These are phyloP conservation scores for Aramus guarauna DNA, from an alignment of 2,113 vertebrate genomes.

Conservation along the genomic window DNA sequence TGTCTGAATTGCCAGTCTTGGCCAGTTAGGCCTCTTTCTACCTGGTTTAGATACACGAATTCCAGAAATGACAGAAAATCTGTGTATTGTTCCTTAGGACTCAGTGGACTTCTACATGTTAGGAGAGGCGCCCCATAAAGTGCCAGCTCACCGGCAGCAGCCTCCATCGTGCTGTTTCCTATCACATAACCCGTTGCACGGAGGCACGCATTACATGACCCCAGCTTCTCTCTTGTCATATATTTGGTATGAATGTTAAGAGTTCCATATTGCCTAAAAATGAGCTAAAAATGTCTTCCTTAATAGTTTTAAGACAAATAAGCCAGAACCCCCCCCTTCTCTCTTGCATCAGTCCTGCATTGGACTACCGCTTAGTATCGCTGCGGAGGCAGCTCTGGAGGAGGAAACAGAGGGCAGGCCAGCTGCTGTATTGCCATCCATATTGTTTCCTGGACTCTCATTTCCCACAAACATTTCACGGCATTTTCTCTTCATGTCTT, in stretches of 20 bases:
- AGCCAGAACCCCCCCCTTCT: not conserved
- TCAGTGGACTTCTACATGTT: rapidly evolving
- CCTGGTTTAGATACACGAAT: not conserved
- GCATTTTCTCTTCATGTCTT: not conserved
- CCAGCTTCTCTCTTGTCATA: too few species aligned
- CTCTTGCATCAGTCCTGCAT: not conserved
- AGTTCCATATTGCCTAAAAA: not conserved
- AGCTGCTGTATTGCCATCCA: not conserved
- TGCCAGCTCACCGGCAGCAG: not conserved
- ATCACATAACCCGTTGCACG: not conserved
- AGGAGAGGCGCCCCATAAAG: not conserved
- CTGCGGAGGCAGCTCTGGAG: not conserved
- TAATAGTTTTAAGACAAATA: not conserved
- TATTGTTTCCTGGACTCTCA: not conserved
- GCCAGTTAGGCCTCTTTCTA: not conserved
- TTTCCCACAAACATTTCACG: not conserved
- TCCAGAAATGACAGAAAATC: not conserved
- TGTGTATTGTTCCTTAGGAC: not conserved
- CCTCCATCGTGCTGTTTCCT: rapidly evolving
- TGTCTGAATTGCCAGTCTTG: not conserved
- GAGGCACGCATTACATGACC: not conserved
- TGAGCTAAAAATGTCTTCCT: not conserved
- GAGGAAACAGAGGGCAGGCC: not conserved
- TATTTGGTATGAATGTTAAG: not conserved
- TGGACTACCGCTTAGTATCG: not conserved